Evolutionary conservation across 1,140 invertebrate species (phyloP).

Genomic region (Pseudoatta argentina): DNA sequence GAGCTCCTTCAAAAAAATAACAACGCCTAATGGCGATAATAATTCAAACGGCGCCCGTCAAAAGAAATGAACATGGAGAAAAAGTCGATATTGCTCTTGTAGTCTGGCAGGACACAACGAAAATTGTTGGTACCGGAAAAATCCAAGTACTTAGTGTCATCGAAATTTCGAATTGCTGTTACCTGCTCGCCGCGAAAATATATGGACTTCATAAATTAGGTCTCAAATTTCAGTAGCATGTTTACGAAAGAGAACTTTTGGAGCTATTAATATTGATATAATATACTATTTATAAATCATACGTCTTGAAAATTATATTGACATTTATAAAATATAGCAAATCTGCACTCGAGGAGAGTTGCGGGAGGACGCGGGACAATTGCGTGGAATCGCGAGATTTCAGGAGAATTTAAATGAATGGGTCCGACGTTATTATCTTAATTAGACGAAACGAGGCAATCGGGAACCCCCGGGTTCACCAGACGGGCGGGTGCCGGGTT

Average conservation of each 20-base stretch:
- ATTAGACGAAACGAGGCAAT: conserved; percentile 67
- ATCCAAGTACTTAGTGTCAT: background rate
- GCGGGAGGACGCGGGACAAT: background rate
- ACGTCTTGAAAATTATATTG: background rate
- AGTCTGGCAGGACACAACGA: background rate
- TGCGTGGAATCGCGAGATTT: background rate
- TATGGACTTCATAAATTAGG: background rate
- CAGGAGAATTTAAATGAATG: conserved; percentile 63
- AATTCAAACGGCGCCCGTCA: conserved; percentile 62
- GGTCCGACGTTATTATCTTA: conserved; percentile 71
- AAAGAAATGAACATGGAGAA: background rate
- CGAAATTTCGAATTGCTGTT: background rate
- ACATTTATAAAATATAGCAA: background rate
- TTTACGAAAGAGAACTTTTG: background rate
- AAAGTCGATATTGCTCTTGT: conserved; percentile 28
- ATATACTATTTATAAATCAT: background rate
- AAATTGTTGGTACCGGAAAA: conserved; percentile 12
- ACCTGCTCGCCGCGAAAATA: background rate
- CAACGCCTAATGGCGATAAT: conserved; percentile 66
- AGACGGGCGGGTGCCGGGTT: conserved; percentile 28
- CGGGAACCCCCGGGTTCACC: conserved; percentile 1
- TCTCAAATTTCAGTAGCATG: background rate
- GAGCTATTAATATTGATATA: background rate
- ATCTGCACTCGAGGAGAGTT: background rate
- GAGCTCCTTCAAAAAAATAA: conserved; percentile 58